phyloP scores from a whole-genome alignment of 2,113 vertebrate genomes.

The Charina bottae region DNA sequence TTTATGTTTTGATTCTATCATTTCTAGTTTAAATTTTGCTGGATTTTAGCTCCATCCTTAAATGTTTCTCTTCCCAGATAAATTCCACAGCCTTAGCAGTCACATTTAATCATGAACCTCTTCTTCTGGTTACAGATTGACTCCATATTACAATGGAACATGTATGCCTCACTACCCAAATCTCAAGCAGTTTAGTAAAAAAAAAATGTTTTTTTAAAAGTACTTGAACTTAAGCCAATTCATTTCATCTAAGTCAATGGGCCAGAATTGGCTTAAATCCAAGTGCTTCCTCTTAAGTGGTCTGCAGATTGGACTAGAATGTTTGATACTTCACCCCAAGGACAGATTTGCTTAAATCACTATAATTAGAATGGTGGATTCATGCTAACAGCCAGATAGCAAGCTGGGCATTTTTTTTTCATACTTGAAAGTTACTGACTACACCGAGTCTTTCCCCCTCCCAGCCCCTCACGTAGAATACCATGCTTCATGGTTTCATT shows the following conservation, averaged over 20 bases:
- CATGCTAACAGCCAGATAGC: slow-evolving; percentile 18
- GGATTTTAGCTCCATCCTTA: neutral
- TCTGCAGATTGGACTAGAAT: slow-evolving; percentile 13
- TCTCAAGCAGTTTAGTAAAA: slow-evolving; percentile 21
- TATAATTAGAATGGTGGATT: slow-evolving; percentile 34
- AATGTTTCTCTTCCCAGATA: slow-evolving; percentile 2
- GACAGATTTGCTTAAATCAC: slow-evolving; percentile 35
- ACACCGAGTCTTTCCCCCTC: neutral
- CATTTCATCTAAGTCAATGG: slow-evolving; percentile 35
- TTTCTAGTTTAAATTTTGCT: neutral
- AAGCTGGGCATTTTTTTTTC: slow-evolving; percentile 12
- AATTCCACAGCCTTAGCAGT: neutral
- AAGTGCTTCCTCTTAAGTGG: slow-evolving; percentile 17
- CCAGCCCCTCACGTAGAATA: neutral
- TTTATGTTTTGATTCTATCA: neutral
- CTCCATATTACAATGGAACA: neutral
- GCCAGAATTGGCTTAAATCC: slow-evolving; percentile 26
- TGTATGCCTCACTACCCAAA: neutral
- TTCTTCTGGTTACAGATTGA: neutral
- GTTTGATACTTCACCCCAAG: slow-evolving; percentile 31
- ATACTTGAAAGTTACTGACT: slow-evolving; percentile 19
- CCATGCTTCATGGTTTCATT: slow-evolving; percentile 11
- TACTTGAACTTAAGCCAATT: slow-evolving; percentile 23
- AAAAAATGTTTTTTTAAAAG: neutral
- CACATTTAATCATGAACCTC: neutral